Conservation (phyloP, 2,113 vertebrate genomes). For the Zingel zingel region DNA sequence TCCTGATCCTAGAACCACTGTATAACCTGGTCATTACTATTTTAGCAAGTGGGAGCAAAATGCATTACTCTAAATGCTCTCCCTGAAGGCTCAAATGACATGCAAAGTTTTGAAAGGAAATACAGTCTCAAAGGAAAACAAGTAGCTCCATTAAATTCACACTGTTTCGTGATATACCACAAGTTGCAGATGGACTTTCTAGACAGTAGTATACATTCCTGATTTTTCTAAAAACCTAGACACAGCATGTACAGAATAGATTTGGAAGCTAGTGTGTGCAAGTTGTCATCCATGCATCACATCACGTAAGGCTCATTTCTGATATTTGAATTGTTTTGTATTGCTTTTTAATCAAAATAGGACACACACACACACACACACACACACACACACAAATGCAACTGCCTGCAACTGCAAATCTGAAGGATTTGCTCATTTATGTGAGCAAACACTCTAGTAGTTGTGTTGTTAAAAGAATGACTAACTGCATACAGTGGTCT, state of each 20-base stretch:
- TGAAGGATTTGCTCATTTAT: conserved; percentile 76
- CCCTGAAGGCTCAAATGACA: conserved; percentile 75
- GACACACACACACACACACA: conserved; percentile 64
- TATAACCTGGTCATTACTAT: conserved; percentile 70
- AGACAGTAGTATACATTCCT: conserved; percentile 82
- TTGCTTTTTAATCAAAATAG: conserved; percentile 72
- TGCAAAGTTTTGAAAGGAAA: conserved; percentile 71
- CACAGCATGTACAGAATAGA: conserved; percentile 74
- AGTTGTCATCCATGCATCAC: conserved; percentile 77
- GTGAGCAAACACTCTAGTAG: conserved; percentile 74
- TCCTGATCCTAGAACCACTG: conserved; percentile 60
- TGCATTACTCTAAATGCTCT: conserved; percentile 76
- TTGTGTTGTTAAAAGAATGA: conserved; percentile 75
- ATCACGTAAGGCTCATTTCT: conserved; percentile 75
- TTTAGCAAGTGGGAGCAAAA: conserved; percentile 75
- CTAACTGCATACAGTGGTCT: conserved; percentile 75
- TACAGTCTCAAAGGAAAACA: conserved; percentile 64
- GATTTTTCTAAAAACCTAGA: conserved; percentile 72
- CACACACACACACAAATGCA: conserved; percentile 56
- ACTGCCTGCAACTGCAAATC: conserved; percentile 81
- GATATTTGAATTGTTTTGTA: conserved; percentile 71
- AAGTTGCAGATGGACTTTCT: conserved; percentile 75
- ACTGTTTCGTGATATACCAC: conserved; percentile 72
- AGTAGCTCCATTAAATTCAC: conserved; percentile 65
- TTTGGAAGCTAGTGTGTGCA: conserved; percentile 73